Evolutionary conservation across 2,113 vertebrate genomes (phyloP), one percentile per base, ranked within the genome.

Genomic region (Perca flavescens): DNA sequence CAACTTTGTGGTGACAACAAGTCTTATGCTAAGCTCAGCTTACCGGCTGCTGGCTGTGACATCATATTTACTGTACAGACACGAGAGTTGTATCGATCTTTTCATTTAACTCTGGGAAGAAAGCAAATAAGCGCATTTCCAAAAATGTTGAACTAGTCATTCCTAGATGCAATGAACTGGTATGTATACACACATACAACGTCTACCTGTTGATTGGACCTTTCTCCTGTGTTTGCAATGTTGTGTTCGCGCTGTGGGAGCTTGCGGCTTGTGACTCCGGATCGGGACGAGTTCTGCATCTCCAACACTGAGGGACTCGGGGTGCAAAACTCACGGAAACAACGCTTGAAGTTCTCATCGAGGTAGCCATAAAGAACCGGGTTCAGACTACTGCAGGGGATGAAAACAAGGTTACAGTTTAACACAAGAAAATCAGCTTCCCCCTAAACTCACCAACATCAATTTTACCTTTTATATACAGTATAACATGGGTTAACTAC

Each of bases 321-420:
- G 79, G 98, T 96, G 88, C 99, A 99, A 96, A 99, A 99, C 94
- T 99, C 98, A 83, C 97, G 95, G 95, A 99, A 99, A 90, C 99
- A 99, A 64, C 99, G 95, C 91, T 99, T 99, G 94, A 99, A 99
- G 95, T 99, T 99, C 93, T 99, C 98, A 74, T 99, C 99, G 94
- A 99, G 94, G 94, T 99, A 99, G 13, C 98, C 98, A 13, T 99
- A 99, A 58, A 99, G 98, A 74, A 99, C 97, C 0, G 99, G 99
- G 90, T 99, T 99, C 87, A 99, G 97, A 89, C 99, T 94, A 56
- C 94, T 94, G 88, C 60, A 79, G 6, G 13, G 28, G 21, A 11
- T 17, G 64, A 52, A 53, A 50, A 47, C 31, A 77, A 40, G 50
- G 16, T 16, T 17, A 47, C 4, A 73, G 22, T 12, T 74, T 63